Percentiles rank a stretch among this genome's conserved stretches.
Evolutionary conservation across 2,113 vertebrate species (phyloP).

Genomic region (Machaerirhynchus nigripectus): DNA sequence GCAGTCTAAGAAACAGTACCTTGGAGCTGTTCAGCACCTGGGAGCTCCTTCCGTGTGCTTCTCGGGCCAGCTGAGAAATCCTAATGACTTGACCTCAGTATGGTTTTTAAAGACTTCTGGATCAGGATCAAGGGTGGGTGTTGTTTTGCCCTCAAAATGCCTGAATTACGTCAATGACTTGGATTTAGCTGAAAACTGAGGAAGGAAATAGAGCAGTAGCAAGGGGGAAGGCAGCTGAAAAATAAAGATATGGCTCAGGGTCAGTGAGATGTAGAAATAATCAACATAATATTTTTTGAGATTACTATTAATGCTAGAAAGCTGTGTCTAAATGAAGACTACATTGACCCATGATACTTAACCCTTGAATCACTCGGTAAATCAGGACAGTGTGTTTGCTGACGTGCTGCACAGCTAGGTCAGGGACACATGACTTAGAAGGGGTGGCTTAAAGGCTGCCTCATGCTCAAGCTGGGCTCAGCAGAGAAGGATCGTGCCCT

Average conservation of each 20-base stretch:
- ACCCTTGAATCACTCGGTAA: not conserved
- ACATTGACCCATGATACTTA: not conserved
- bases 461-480: not conserved
- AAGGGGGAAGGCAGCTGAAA: slow-evolving; percentile 2
- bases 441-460: not conserved
- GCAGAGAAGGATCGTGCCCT: not conserved
- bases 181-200: not conserved
- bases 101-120: not conserved
- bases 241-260: not conserved
- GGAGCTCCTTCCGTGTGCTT: not conserved
- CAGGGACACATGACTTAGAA: not conserved
- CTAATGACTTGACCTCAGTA: not conserved
- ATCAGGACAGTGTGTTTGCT: not conserved
- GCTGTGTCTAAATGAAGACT: not conserved
- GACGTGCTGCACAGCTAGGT: not conserved
- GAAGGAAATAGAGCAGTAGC: slow-evolving; percentile 19
- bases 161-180: slow-evolving; percentile 22
- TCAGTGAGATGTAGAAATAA: not conserved
- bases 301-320: not conserved
- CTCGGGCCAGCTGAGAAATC: not conserved
- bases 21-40: not conserved
- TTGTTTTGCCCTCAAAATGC: slow-evolving; percentile 16
- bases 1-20: not conserved
- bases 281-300: not conserved
- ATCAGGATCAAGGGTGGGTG: slow-evolving; percentile 9